Percentiles rank a stretch among this genome's conserved stretches.
These are phyloP conservation scores for Disparrhopalites patrizii DNA, from an alignment of 2,888 invertebrate genomes.

Conservation along the genomic window DNA sequence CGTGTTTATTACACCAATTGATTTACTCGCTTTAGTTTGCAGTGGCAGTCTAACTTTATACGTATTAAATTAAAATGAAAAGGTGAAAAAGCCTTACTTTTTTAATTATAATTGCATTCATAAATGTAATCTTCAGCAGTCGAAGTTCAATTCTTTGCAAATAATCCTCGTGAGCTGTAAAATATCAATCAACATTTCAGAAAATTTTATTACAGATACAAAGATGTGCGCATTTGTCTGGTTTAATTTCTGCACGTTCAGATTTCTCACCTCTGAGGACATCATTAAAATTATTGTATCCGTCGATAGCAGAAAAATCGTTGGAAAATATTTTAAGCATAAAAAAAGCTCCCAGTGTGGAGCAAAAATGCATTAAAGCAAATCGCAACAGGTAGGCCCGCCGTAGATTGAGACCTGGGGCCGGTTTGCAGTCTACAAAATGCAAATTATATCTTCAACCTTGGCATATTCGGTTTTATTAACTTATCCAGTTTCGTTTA, in stretches of 20 bases:
- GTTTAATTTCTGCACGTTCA: too few relatives aligned
- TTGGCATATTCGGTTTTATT: neutral
- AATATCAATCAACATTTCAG: too few relatives aligned
- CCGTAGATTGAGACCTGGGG: slow-evolving; percentile 24
- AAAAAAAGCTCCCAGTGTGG: slow-evolving; percentile 36
- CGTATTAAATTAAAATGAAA: too few relatives aligned
- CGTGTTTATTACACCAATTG: too few relatives aligned
- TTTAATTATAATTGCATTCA: slow-evolving; percentile 35
- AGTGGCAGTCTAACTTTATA: too few relatives aligned
- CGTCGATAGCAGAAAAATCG: slow-evolving; percentile 16
- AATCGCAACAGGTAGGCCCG: slow-evolving; percentile 37
- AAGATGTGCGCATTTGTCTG: too few relatives aligned
- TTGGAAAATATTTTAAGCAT: slow-evolving; percentile 38
- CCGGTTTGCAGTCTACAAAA: slow-evolving; percentile 32
- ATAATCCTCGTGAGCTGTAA: slow-evolving; percentile 38
- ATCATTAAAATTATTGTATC: slow-evolving; percentile 31
- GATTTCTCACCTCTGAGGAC: slow-evolving; percentile 34
- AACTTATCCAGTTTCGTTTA: neutral
- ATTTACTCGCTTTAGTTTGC: too few relatives aligned
- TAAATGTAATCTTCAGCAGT: slow-evolving; percentile 33
- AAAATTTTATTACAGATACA: neutral
- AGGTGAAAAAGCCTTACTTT: slow-evolving; percentile 33
- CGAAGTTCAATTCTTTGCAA: slow-evolving; percentile 33
- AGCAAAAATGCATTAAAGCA: slow-evolving; percentile 40
- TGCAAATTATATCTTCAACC: neutral